phyloP scores from a whole-genome alignment of 2,797 vertebrate genomes.

The Pangasius macronema region DNA sequence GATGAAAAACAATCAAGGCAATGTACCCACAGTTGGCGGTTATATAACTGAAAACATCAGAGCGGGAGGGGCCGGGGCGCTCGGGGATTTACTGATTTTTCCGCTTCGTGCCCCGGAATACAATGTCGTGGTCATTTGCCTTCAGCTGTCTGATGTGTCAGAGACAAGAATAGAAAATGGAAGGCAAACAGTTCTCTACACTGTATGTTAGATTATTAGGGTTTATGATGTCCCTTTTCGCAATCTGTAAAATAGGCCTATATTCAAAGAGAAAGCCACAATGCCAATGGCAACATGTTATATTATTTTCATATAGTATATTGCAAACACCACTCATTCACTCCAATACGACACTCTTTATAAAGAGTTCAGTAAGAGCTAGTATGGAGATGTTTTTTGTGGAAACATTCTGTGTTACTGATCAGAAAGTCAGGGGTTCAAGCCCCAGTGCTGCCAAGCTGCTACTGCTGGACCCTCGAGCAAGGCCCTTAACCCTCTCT shows the following conservation, averaged over 20 bases:
- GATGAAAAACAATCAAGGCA: constrained; percentile 13
- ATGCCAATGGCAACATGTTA: not conserved
- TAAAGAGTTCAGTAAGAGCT: not conserved
- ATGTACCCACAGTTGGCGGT: constrained; percentile 74
- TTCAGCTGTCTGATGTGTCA: constrained; percentile 47
- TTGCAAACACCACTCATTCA: not conserved
- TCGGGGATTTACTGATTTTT: constrained; percentile 72
- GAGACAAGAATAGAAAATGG: constrained; percentile 54
- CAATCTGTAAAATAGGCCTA: not conserved
- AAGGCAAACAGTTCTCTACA: constrained; percentile 26
- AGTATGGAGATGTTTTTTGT: not conserved
- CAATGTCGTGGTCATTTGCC: constrained; percentile 70
- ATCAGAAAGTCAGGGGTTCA: too few relatives aligned
- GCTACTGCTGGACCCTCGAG: too few relatives aligned
- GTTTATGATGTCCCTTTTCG: not conserved
- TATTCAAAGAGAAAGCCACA: too few relatives aligned
- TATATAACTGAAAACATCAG: constrained; percentile 76
- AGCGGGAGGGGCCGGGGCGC: constrained; percentile 64
- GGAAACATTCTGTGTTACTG: too few relatives aligned
- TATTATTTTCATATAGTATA: not conserved
- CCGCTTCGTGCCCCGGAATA: constrained; percentile 75
- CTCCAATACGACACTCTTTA: not conserved
- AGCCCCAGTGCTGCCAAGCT: too few relatives aligned
- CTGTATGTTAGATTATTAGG: not conserved
- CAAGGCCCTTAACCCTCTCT: too few relatives aligned